Conservation (phyloP, 1,140 invertebrate genomes). For the Diuraphis noxia region DNA sequence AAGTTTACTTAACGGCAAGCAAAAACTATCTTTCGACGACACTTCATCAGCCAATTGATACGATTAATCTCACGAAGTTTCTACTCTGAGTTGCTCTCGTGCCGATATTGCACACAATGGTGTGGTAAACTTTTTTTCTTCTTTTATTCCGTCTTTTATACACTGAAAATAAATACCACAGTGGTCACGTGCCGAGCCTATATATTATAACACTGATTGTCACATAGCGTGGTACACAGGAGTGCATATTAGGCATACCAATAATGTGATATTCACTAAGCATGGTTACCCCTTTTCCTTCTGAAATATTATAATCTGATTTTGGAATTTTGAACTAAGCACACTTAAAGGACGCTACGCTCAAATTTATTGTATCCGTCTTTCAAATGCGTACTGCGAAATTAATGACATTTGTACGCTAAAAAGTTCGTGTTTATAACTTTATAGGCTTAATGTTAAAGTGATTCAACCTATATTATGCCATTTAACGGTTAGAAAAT, state of each 20-base stretch:
- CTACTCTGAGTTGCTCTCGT: neutral
- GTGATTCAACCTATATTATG: too few relatives aligned
- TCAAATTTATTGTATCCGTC: too few relatives aligned
- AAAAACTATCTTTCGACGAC: conserved; percentile 7
- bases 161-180: conserved; percentile 1
- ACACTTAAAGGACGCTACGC: too few relatives aligned
- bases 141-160: neutral
- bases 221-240: neutral
- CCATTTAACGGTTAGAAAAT: too few relatives aligned
- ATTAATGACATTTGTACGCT: too few relatives aligned
- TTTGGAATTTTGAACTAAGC: too few relatives aligned
- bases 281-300: too few relatives aligned
- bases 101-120: neutral
- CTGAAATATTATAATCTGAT: too few relatives aligned
- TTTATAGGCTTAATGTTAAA: too few relatives aligned
- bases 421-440: too few relatives aligned
- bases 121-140: neutral
- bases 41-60: neutral
- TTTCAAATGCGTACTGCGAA: too few relatives aligned
- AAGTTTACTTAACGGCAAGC: neutral
- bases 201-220: neutral
- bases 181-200: neutral
- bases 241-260: neutral
- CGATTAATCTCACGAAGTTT: neutral
- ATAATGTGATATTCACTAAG: too few relatives aligned